A percentile compares a stretch with the other conserved stretches of the same genome.
Evolutionary conservation across 2,888 invertebrate genomes (phyloP).

Genomic region (Lamellibrachia columna): DNA sequence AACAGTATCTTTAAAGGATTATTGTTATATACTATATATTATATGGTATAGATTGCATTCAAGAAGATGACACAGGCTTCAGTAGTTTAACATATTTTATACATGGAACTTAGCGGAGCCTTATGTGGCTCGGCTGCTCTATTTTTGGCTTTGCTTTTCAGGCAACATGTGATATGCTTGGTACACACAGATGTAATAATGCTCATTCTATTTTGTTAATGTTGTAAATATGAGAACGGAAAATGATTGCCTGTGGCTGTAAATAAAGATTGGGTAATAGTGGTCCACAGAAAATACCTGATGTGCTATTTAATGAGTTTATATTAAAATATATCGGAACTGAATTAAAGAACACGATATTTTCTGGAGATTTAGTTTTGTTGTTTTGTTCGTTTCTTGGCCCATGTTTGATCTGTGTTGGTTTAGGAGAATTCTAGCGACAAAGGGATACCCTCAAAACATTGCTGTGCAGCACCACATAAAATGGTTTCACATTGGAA

Average conservation of each 20-base stretch:
- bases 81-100: neutral
- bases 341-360: constrained; percentile 11
- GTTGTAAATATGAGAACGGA: neutral
- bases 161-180: neutral
- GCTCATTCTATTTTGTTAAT: neutral
- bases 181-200: neutral
- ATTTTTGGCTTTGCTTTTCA: neutral
- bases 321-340: neutral
- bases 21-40: neutral
- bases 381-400: neutral
- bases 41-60: neutral
- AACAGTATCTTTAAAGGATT: neutral
- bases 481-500: no score
- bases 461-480: no score
- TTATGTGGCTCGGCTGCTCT: neutral
- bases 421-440: neutral
- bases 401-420: neutral
- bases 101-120: neutral
- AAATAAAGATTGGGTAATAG: neutral
- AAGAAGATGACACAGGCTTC: neutral
- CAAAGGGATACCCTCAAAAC: no score
- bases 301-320: constrained; percentile 16
- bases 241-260: neutral
- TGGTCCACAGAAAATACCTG: neutral
- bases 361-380: neutral